Evolutionary conservation across 2,888 invertebrate genomes (phyloP), one percentile per base, ranked within the genome.

Genomic region (Xestia c-nigrum): DNA sequence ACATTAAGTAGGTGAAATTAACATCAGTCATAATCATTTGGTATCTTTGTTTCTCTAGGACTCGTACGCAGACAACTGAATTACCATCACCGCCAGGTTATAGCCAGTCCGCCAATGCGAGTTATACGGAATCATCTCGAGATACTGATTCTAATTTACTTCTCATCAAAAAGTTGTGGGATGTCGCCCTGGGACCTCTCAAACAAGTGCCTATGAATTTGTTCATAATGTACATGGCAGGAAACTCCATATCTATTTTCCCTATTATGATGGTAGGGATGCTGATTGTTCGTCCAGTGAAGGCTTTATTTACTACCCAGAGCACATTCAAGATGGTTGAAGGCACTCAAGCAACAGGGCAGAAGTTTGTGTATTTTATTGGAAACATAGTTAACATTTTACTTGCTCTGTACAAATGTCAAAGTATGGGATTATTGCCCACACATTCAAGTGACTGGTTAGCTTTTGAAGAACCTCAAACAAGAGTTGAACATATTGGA

Each of bases 211-310:
- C 99, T 0, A 99, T 99, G 99, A 99, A 99, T 95, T 97, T 99
- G 82, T 99, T 99, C 94, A 99, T 99, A 80, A 99, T 99, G 99
- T 99, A 99, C 95, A 99, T 99, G 99, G 99, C 99, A 73, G 99
- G 99, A 31, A 99, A 99, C 94, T 99, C 99, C 0, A 99, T 99
- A 90, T 99, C 99, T 0, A 99, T 99, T 90, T 99, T 99, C 91
- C 99, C 99, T 0, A 99, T 99, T 68, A 99, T 99, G 99, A 99
- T 99, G 99, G 99, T 99, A 14, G 99, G 99, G 64, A 99, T 99
- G 99, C 97, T 99, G 96, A 98, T 99, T 89, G 98, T 99, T 90
- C 97, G 99, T 81, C 99, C 99, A 4, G 98, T 99, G 46, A 99
- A 99, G 96, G 99, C 99, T 5, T 97, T 99, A 76, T 99, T 99